Base-by-base conservation (phyloP, 2,113 vertebrate species). In the Chrysemys picta region DNA sequence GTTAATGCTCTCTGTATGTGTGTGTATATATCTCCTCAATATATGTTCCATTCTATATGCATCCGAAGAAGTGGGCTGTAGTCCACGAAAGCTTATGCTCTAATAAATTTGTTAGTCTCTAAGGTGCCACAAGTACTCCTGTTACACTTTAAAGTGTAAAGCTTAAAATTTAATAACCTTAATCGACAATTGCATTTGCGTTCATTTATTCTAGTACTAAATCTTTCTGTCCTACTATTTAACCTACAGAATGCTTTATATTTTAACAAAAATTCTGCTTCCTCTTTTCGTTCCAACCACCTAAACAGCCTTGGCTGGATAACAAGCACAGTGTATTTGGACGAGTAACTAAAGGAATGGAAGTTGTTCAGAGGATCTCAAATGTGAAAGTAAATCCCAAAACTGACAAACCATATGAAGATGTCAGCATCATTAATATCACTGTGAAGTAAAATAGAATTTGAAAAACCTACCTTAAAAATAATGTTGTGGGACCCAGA, bases 301-400 rank as follows among this genome's bases (percentile, higher is more conserved):
- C 91, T 45, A 3, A 94, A 81, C 96, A 99, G 99, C 99, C 99
- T 0, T 99, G 99, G 99, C 98, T 99, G 4, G 99, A 99, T 97
- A 99, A 99, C 98, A 99, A 99, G 96, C 99, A 99, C 97, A 99
- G 99, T 0, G 99, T 99, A 42, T 99, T 99, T 93, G 99, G 99
- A 95, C 95, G 99, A 38, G 99, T 99, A 80, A 98, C 98, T 1
- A 99, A 99, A 98, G 99, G 99, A 92, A 99, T 99, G 99, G 99
- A 99, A 98, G 99, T 99, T 10, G 99, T 99, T 65, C 99, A 99
- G 96, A 99, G 99, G 98, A 99, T 99, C 97, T 99, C 99, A 92
- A 99, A 99, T 8, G 97, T 99, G 31, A 99, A 99, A 98, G 99
- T 99, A 50, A 99, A 99, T 96, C 99, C 99, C 90, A 99, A 99